Evolutionary conservation across 2,113 vertebrate species (phyloP).

Genomic region (Cinclus cinclus): DNA sequence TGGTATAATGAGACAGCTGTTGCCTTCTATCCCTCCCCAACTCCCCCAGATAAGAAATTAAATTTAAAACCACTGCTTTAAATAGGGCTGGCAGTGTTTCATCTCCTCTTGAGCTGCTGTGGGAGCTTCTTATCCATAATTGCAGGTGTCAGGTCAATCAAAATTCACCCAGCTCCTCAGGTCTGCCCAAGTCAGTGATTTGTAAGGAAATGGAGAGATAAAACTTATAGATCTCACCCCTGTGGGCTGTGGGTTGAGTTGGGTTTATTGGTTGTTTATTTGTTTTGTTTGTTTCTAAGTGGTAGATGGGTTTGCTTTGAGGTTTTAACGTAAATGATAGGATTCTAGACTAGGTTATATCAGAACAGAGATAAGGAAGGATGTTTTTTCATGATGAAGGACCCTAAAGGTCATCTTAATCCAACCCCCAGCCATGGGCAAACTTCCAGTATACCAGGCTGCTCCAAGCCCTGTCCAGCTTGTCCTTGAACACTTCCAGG

Average conservation of each 20-base stretch:
- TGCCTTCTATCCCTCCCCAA: constrained; percentile 13
- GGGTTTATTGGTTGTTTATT: neutral
- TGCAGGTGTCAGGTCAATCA: constrained; percentile 52
- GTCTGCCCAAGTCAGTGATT: neutral
- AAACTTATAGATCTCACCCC: neutral
- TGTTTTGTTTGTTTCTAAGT: neutral
- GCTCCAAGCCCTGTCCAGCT: neutral
- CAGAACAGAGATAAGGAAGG: neutral
- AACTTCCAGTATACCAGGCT: neutral
- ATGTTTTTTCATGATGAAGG: neutral
- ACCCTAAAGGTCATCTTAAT: neutral
- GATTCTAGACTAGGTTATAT: neutral
- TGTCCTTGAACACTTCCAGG: neutral
- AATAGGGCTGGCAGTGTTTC: constrained; percentile 45
- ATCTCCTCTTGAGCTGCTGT: constrained; percentile 27
- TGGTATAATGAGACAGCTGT: constrained; percentile 65
- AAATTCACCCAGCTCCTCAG: neutral
- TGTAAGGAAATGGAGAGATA: neutral
- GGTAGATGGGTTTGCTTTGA: neutral
- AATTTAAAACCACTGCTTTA: constrained; percentile 61
- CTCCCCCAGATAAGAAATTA: constrained; percentile 46
- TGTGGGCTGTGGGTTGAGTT: neutral
- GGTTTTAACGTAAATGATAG: neutral
- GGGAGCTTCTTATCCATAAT: constrained; percentile 6
- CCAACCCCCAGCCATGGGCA: neutral